phyloP scores from a whole-genome alignment of 1,140 invertebrate species.

The Neodiprion virginianus region DNA sequence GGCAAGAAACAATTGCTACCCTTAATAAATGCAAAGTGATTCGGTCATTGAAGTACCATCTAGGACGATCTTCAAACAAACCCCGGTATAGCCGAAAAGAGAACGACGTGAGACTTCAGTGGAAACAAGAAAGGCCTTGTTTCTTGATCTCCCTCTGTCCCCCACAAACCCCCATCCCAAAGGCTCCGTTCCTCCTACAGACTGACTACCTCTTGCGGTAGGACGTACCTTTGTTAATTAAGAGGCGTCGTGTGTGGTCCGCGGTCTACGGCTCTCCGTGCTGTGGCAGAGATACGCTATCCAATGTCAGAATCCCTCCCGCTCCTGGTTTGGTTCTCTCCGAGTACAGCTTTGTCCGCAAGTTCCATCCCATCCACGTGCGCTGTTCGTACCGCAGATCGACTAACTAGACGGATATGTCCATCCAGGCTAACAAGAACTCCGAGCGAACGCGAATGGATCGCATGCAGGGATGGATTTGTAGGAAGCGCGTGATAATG shows the following conservation, averaged over 20 bases:
- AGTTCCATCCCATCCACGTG: too few species aligned
- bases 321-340: constrained; percentile 22
- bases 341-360: not conserved
- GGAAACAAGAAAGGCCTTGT: not conserved
- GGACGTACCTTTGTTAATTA: constrained; percentile 55
- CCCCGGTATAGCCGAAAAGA: not conserved
- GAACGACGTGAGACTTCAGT: not conserved
- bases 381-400: constrained; percentile 29
- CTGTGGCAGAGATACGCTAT: constrained; percentile 24
- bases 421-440: constrained; percentile 30
- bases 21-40: too few species aligned
- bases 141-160: not conserved
- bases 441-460: constrained; percentile 26
- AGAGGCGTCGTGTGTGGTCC: constrained; percentile 54
- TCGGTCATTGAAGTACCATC: too few species aligned
- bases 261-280: constrained; percentile 14
- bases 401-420: constrained; percentile 29
- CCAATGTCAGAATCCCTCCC: constrained; percentile 19
- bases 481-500: too few species aligned
- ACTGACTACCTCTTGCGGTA: not conserved
- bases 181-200: not conserved
- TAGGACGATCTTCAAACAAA: too few species aligned
- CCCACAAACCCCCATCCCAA: not conserved
- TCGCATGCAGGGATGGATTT: constrained; percentile 1
- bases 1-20: too few species aligned